Conservation (phyloP, 1,140 invertebrate species). For the Atta texana region DNA sequence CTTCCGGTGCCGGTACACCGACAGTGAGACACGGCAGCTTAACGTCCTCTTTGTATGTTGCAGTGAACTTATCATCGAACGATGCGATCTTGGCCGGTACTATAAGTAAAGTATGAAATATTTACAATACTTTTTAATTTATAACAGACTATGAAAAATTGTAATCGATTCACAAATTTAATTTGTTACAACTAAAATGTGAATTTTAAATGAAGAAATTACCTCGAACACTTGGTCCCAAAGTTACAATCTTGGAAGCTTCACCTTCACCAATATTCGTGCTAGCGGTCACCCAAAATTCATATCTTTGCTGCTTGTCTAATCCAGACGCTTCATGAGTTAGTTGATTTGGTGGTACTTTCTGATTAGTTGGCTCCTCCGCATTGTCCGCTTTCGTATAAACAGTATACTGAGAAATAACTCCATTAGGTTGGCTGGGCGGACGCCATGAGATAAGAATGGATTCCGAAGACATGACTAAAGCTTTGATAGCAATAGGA, state of each 20-base stretch:
- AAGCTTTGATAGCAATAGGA: conserved; percentile 96
- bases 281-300: conserved; percentile 98
- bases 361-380: conserved; percentile 90
- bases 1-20: conserved; percentile 94
- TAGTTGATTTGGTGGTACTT: conserved; percentile 87
- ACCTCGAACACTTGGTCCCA: conserved; percentile 94
- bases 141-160: neutral
- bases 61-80: conserved; percentile 95
- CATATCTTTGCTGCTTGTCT: conserved; percentile 93
- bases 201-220: conserved; percentile 46
- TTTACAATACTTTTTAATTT: neutral
- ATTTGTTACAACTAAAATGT: neutral
- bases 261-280: conserved; percentile 97
- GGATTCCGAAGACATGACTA: conserved; percentile 95
- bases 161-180: neutral
- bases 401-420: conserved; percentile 97
- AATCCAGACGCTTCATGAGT: conserved; percentile 93
- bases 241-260: conserved; percentile 93
- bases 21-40: conserved; percentile 96
- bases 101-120: conserved; percentile 81
- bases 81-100: conserved; percentile 97
- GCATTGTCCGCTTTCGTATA: conserved; percentile 93
- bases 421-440: conserved; percentile 96
- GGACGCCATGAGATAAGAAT: conserved; percentile 97
- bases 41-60: conserved; percentile 96